phyloP scores from a whole-genome alignment of 2,113 vertebrate genomes.

The Maccullochella peelii region DNA sequence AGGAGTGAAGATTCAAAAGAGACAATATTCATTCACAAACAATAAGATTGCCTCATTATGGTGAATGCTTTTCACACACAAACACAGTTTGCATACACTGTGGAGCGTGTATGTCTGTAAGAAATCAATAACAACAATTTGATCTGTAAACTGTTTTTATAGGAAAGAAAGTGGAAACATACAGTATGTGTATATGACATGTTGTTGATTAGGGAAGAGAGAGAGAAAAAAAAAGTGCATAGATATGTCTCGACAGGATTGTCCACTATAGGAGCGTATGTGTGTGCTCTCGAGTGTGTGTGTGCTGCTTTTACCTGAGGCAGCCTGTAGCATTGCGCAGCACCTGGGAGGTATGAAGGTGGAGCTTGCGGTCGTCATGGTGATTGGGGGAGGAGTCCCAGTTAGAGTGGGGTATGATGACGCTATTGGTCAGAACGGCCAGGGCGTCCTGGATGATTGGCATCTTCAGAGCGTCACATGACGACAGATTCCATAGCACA shows the following conservation, averaged over 20 bases:
- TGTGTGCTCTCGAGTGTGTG: conserved; percentile 1
- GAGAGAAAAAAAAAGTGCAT: neutral
- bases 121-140: conserved; percentile 25
- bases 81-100: neutral
- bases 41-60: neutral
- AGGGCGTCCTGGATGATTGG: conserved; percentile 99
- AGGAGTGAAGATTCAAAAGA: conserved; percentile 10
- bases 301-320: conserved; percentile 88
- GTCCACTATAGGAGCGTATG: neutral
- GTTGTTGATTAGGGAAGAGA: neutral
- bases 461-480: conserved; percentile 99
- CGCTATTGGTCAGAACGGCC: conserved; percentile 95
- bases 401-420: conserved; percentile 97
- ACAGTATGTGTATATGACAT: neutral
- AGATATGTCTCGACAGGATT: neutral
- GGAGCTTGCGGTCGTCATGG: conserved; percentile 95
- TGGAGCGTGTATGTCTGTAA: neutral
- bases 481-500: conserved; percentile 98
- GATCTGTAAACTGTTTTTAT: conserved; percentile 3
- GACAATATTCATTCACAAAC: neutral
- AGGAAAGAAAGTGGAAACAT: conserved; percentile 2
- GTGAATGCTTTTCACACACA: neutral
- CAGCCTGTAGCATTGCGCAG: conserved; percentile 99
- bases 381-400: conserved; percentile 95
- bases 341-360: conserved; percentile 98